A percentile compares a stretch with the other conserved stretches of the same genome.
These are phyloP conservation scores for Campoletis sonorensis DNA, from an alignment of 1,140 invertebrate genomes.

Conservation along the genomic window DNA sequence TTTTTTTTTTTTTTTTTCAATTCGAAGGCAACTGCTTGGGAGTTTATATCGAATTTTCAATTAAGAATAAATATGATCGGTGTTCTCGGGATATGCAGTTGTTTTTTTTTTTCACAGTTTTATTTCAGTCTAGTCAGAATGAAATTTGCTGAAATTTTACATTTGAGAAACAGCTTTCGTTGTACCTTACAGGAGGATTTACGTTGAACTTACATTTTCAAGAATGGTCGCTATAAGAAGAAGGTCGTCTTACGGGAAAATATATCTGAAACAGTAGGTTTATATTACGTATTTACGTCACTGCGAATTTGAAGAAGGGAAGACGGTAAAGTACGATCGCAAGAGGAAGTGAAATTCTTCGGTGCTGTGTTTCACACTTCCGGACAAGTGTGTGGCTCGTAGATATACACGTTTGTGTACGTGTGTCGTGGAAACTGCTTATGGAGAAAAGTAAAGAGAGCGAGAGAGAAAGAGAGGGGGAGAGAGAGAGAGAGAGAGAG, in stretches of 20 bases:
- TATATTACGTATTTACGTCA: slow-evolving; percentile 9
- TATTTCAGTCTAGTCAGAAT: too few species aligned
- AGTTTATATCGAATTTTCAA: too few species aligned
- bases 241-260: neutral
- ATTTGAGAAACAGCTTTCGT: too few species aligned
- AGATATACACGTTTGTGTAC: neutral
- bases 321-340: neutral
- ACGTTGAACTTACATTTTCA: neutral
- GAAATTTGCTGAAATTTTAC: too few species aligned
- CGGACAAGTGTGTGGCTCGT: neutral
- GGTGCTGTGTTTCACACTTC: neutral
- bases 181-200: too few species aligned
- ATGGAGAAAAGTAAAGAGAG: slow-evolving; percentile 51
- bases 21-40: too few species aligned
- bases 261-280: slow-evolving; percentile 1
- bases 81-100: too few species aligned
- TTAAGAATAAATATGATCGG: too few species aligned
- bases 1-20: too few species aligned
- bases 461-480: slow-evolving; percentile 53
- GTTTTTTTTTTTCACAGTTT: too few species aligned
- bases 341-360: slow-evolving; percentile 28
- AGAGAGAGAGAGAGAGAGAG: slow-evolving; percentile 50
- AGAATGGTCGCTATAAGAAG: neutral
- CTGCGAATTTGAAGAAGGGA: slow-evolving; percentile 29
- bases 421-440: slow-evolving; percentile 15